Percentiles rank a stretch among this genome's conserved stretches.
Conservation (phyloP, 2,113 vertebrate genomes). For the Pseudois nayaur region DNA sequence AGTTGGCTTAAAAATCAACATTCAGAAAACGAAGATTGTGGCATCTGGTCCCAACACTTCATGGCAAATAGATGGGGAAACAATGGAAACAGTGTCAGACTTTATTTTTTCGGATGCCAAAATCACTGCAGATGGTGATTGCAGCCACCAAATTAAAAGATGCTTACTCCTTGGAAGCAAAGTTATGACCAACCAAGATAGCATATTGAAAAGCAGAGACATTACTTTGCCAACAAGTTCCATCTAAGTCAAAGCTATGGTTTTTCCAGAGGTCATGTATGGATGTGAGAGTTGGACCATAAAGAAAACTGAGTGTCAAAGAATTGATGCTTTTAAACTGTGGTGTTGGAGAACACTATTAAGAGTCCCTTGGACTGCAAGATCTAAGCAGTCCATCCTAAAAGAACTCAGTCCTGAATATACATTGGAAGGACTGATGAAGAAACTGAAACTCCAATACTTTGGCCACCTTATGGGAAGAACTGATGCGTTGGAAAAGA, state of each 20-base stretch:
- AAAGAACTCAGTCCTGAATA: not conserved
- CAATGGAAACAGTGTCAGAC: not conserved
- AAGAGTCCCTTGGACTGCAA: not conserved
- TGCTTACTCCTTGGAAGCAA: not conserved
- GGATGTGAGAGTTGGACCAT: not conserved
- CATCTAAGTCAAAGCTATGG: not conserved
- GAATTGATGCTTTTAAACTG: not conserved
- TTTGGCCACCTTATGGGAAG: not conserved
- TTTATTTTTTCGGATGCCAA: fast-evolving
- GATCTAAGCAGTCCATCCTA: not conserved
- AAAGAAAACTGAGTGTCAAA: not conserved
- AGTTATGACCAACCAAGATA: not conserved
- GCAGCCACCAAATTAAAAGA: not conserved
- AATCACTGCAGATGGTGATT: not conserved
- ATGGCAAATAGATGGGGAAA: not conserved
- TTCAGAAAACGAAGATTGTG: not conserved
- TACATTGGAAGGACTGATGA: not conserved
- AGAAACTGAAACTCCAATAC: not conserved
- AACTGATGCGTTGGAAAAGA: not conserved
- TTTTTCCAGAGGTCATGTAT: not conserved
- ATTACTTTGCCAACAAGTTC: not conserved
- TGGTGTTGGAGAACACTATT: not conserved
- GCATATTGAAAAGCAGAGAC: not conserved
- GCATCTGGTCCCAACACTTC: not conserved
- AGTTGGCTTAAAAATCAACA: not conserved